Evolutionary conservation across 2,888 invertebrate species (phyloP), one percentile per base, ranked within the genome.

Genomic region (Notodonta ziczac): DNA sequence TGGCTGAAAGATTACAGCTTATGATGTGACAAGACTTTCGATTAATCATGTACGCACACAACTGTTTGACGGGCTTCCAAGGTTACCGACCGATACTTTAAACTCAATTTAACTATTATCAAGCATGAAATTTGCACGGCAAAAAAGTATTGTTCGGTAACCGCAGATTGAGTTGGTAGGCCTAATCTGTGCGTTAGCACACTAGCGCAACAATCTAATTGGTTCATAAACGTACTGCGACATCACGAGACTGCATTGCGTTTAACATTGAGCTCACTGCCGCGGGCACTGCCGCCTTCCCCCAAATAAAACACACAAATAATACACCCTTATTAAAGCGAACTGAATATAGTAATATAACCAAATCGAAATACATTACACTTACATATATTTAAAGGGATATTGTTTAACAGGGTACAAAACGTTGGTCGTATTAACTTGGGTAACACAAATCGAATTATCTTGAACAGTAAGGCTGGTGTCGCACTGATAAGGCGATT

Each of bases 181-280:
- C 85, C 86, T 89, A 88, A 82, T 80, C 83, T 88, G 92, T 92
- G 91, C 93, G 87, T 90, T 88, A 89, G 91, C 91, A 92, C 91
- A 89, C 93, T 93, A 93, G 93, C 93, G 87, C 88, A 89, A 90
- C 85, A 89, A 88, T 92, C 87, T 87, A 84, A 91, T 89, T 90
- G 85, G 87, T 89, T 90, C 85, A 87, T 85, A 83, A 87, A 93
- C 93, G 89, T 93, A 93, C 93, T 91, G 93, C 89, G 92, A 93
- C 92, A 85, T 93, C 92, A 80, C 90, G 88, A 83, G 94, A 94
- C 94, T 95, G 95, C 91, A 95, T 95, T 91, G 96, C 95, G 94
- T 95, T 96, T 95, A 96, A 95, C 94, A 96, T 96, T 93, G 96
- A 95, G 94, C 96, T 96, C 94, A 96, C 95, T 92, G 95, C 95